Evolutionary conservation across 2,797 vertebrate genomes (phyloP).

Genomic region (Enteromius trimaculatus): DNA sequence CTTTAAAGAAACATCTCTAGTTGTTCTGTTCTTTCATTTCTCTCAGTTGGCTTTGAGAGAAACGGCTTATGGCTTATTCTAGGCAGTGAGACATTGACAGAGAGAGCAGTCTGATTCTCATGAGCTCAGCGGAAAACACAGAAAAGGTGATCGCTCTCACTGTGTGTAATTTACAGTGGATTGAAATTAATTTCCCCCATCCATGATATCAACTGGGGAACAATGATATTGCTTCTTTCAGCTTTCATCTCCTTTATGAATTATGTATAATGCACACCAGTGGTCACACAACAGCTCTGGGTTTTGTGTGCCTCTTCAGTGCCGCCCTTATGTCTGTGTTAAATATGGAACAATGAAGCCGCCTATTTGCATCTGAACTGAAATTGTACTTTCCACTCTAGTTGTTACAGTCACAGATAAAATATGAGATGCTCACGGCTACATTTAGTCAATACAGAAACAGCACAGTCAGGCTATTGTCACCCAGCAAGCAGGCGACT

Average conservation of each 20-base stretch:
- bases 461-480: conserved; percentile 56
- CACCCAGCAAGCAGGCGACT: conserved; percentile 52
- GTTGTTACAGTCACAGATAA: conserved; percentile 65
- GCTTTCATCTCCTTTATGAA: conserved; percentile 65
- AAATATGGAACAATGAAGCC: conserved; percentile 59
- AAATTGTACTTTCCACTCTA: conserved; percentile 72
- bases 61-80: conserved; percentile 54
- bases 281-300: conserved; percentile 63
- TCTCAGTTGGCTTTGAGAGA: conserved; percentile 31
- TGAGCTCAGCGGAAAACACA: conserved; percentile 61
- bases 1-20: conserved; percentile 46
- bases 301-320: conserved; percentile 49
- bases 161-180: conserved; percentile 59
- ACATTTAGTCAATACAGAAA: conserved; percentile 64
- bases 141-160: conserved; percentile 58
- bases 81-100: conserved; percentile 49
- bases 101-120: conserved; percentile 55
- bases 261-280: conserved; percentile 65
- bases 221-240: conserved; percentile 57
- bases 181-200: conserved; percentile 56
- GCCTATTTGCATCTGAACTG: conserved; percentile 65
- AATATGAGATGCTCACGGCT: conserved; percentile 64
- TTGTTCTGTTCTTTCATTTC: conserved; percentile 40
- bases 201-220: conserved; percentile 56
- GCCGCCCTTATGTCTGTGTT: conserved; percentile 64